Percentiles rank a stretch among this genome's conserved stretches.
Conservation (phyloP, 2,888 invertebrate genomes). For the Habrosyne pyritoides region DNA sequence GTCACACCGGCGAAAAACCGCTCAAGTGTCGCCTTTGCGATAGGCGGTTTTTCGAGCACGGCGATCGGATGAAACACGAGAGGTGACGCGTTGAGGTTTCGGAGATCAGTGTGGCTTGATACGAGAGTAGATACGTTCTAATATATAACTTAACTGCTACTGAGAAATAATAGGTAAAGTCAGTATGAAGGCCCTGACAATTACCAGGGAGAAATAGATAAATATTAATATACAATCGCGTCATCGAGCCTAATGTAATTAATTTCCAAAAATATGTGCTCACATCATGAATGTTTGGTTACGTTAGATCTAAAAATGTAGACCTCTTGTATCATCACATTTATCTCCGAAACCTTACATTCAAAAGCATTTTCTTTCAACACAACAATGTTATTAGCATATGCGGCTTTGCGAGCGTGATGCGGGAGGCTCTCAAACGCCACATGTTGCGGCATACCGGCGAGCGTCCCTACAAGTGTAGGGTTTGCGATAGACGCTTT, state of each 20-base stretch:
- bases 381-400: not conserved
- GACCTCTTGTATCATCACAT: not conserved
- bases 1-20: conserved; percentile 69
- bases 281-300: too few species aligned
- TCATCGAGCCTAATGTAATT: too few species aligned
- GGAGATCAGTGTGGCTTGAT: not conserved
- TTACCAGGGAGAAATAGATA: too few species aligned
- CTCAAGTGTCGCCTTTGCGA: conserved; percentile 74
- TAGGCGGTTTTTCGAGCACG: conserved; percentile 68
- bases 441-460: conserved; percentile 76
- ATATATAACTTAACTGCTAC: too few species aligned
- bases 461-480: conserved; percentile 69
- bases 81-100: conserved; percentile 39
- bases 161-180: too few species aligned
- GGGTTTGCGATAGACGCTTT: conserved; percentile 68
- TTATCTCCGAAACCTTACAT: not conserved
- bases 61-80: conserved; percentile 73
- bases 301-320: too few species aligned
- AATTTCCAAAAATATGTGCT: too few species aligned
- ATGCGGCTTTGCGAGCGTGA: conserved; percentile 60
- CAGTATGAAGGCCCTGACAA: too few species aligned
- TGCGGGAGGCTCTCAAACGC: conserved; percentile 66
- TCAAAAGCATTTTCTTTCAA: not conserved
- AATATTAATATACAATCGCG: too few species aligned
- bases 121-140: not conserved